Evolutionary conservation across 2,797 vertebrate genomes (phyloP).

Genomic region (Galagoides demidoff): DNA sequence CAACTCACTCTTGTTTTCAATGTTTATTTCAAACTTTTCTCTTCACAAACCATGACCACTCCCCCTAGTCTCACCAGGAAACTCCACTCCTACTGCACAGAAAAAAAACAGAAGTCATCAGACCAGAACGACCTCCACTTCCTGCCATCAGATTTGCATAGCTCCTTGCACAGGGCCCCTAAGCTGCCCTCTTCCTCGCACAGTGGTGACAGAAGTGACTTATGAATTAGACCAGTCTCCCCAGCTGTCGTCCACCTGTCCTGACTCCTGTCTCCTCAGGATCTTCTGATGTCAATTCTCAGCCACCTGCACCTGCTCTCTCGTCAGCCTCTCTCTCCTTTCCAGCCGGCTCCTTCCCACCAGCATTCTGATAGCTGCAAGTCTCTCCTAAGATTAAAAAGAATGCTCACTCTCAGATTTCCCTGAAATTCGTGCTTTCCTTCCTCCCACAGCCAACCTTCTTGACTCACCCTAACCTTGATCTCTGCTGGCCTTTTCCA

Average conservation of each 20-base stretch:
- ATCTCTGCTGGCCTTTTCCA: background rate
- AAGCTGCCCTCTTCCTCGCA: background rate
- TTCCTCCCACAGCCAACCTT: background rate
- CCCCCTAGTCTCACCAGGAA: slow-evolving; percentile 23
- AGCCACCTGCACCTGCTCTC: background rate
- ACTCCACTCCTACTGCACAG: slow-evolving; percentile 59
- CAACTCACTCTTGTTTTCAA: background rate
- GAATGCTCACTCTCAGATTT: background rate
- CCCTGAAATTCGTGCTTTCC: background rate
- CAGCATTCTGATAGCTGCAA: background rate
- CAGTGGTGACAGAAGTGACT: background rate
- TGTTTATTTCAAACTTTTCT: slow-evolving; percentile 37
- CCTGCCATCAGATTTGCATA: slow-evolving; percentile 16
- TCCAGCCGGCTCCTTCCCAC: background rate
- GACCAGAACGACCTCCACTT: slow-evolving; percentile 59
- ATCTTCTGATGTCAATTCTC: too few species aligned
- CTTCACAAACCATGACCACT: background rate
- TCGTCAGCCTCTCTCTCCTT: background rate
- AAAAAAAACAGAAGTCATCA: slow-evolving; percentile 44
- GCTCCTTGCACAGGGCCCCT: background rate
- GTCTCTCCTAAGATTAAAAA: background rate
- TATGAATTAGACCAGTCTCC: background rate
- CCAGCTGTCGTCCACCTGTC: too few species aligned
- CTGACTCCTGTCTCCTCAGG: background rate
- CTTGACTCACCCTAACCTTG: background rate